These are phyloP conservation scores for Cordilura impudica DNA, from an alignment of 2,888 invertebrate species.

Conservation along the genomic window DNA sequence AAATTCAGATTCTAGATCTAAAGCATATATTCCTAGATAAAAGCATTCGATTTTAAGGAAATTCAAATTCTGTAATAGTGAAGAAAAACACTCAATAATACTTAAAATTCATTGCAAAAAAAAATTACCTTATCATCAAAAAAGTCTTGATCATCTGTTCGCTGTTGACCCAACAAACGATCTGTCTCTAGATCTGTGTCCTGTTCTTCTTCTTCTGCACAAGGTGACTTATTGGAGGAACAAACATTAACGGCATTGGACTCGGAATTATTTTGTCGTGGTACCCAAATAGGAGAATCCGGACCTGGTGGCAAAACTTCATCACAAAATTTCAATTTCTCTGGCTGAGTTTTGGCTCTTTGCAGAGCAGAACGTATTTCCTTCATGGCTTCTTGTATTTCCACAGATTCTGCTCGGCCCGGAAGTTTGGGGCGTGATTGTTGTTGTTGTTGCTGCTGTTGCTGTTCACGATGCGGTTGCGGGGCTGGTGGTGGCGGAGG, in stretches of 20 bases:
- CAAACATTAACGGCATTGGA: conserved; percentile 10
- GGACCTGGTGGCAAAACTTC: conserved; percentile 74
- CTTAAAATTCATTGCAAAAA: background rate
- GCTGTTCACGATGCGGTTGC: conserved; percentile 63
- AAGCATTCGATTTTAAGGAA: no score
- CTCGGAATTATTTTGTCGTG: conserved; percentile 68
- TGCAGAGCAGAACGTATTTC: conserved; percentile 90
- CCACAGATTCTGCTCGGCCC: conserved; percentile 78
- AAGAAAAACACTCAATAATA: background rate
- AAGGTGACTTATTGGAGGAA: conserved; percentile 65
- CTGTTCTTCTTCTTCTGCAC: conserved; percentile 89
- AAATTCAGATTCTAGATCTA: no score
- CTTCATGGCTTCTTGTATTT: conserved; percentile 84
- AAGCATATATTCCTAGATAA: no score
- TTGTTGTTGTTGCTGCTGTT: conserved; percentile 76
- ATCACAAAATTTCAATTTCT: conserved; percentile 75
- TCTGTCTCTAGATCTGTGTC: conserved; percentile 99
- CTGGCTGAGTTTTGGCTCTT: conserved; percentile 77
- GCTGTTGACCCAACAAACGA: conserved; percentile 93
- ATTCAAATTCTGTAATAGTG: no score
- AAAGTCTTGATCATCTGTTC: conserved; percentile 94
- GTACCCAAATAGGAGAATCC: conserved; percentile 77
- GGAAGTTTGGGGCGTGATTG: conserved; percentile 77
- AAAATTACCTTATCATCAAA: conserved; percentile 83
- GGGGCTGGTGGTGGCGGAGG: conserved; percentile 84